Evolutionary conservation across 2,888 invertebrate genomes (phyloP), one percentile per base, ranked within the genome.

Genomic region (Cryptus armator): DNA sequence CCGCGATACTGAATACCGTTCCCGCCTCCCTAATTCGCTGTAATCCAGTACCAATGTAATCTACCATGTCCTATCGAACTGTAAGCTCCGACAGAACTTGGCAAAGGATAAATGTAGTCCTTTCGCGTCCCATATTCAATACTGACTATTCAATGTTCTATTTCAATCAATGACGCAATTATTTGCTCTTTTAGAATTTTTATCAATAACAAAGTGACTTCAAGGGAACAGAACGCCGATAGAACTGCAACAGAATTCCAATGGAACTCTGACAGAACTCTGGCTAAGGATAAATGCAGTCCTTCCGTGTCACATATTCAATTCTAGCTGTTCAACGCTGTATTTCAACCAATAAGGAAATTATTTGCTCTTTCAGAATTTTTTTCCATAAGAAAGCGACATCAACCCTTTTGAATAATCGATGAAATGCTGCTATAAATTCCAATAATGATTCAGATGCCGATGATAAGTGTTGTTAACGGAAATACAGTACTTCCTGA

Each of bases 11-110:
- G 48, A 10, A 64, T 70, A 32, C 78, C 59, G 29, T 74, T 66
- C 37, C 59, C 81, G 68, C 75, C 81, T 72, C 51, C 75, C 46
- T 80, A 83, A 85, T 87, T 82, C 77, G 68, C 79, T 64, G 79
- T 84, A 86, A 87, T 86, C 87, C 83, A 83, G 83, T 83, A 29
- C 83, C 66, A 70, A 74, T 78, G 85, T 86, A 81, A 87, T 86
- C 77, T 51, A 81, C 71, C 72, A 14, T 37, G 70, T 74, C 48
- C 68, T 12, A 79, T 81, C 29, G 70, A 75, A 74, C 32, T 10
- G 9, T 12, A 53, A 59, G 19, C 64, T 70, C 51, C 24, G 7
- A 37, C 62, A 12, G n/a, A 32, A 16, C 6, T 66, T 10, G 9
- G 24, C 43, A 16, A 62, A 56, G n/a, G 29, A 19, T 70, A n/a